Base-by-base conservation (phyloP, 64 coral and sea anemone species). In the Stylophora pistillata region DNA sequence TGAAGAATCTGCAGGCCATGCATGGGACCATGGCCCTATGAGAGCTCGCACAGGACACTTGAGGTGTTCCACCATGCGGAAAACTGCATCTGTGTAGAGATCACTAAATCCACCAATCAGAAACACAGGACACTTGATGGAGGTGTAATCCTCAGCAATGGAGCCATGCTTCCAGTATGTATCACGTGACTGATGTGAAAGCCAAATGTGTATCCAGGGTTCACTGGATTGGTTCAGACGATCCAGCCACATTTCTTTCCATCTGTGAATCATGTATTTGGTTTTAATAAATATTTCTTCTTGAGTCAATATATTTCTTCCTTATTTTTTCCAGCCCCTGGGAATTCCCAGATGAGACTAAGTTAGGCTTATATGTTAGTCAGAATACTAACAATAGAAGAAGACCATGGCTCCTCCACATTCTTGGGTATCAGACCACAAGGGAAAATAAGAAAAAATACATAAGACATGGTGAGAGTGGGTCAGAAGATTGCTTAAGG, bases 81-180 rank as follows among this genome's bases (percentile, higher is more conserved):
- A 96, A 53, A 93, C 74, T 23, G 86, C 54, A 55, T 92, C 88
- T 17, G 79, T 76, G 79, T 96, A 96, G 17, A 89, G 41, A 34
- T 96, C 94, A 15, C 73, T 47, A 86, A 87, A 96, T 37, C 94
- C 94, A 1, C 94, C 94, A 57, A 96, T 89, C 15, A 96, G 75
- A 13, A 93, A 86, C 9, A 96, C 77, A 3, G 86, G 90, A 31
- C 94, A 93, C 10, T 47, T 60, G 37, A 96, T 74, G 15, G 65
- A 91, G 69, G 90, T 30, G 58, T 89, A 96, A 79, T 96, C 87
- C 56, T 93, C 94, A 61, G 79, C 75, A 5, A 96, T 74, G 12
- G 94, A 96, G 3, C 72, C 94, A 57, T 96, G 94, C 52, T 89
- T 88, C 94, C 94, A 96, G 81, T 93, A 96, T 0, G 85, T 60